Conservation (phyloP, 2,888 invertebrate genomes). For the Drosophila colorata region DNA sequence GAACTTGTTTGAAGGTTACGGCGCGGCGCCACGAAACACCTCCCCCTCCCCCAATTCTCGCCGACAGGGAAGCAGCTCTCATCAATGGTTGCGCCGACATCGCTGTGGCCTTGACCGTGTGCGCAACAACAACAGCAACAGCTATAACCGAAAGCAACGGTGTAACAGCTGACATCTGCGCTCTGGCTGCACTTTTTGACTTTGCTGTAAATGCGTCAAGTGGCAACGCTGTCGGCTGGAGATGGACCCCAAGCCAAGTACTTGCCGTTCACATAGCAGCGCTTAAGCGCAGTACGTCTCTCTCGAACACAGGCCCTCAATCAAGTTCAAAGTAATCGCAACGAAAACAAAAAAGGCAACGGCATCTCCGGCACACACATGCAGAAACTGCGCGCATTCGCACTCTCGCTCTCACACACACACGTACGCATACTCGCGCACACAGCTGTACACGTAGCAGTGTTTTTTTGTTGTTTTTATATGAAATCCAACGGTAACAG, state of each 20-base stretch:
- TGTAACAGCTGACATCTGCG: slow-evolving; percentile 73
- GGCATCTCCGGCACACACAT: slow-evolving; percentile 49
- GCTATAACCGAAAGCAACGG: slow-evolving; percentile 43
- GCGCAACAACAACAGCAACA: slow-evolving; percentile 40
- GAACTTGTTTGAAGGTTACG: slow-evolving; percentile 71
- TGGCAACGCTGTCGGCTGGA: slow-evolving; percentile 50
- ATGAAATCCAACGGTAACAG: slow-evolving; percentile 40
- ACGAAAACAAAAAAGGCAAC: slow-evolving; percentile 39
- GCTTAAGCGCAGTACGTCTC: slow-evolving; percentile 53
- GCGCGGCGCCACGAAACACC: slow-evolving; percentile 47
- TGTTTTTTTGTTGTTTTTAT: slow-evolving; percentile 52
- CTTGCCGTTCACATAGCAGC: slow-evolving; percentile 29
- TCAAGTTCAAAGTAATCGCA: slow-evolving; percentile 71
- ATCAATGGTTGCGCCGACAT: slow-evolving; percentile 37
- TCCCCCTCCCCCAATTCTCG: slow-evolving; percentile 19
- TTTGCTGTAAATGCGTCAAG: slow-evolving; percentile 43
- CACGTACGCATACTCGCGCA: slow-evolving; percentile 22
- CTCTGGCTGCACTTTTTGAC: slow-evolving; percentile 46
- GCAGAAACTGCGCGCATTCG: slow-evolving; percentile 61
- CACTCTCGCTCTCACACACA: slow-evolving; percentile 58
- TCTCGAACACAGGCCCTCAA: slow-evolving; percentile 44
- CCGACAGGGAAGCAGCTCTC: slow-evolving; percentile 23
- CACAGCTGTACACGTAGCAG: slow-evolving; percentile 76
- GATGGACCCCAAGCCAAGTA: slow-evolving; percentile 29
- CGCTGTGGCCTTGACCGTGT: slow-evolving; percentile 63